These are phyloP conservation scores for Caenorhabditis latens DNA, from an alignment of 1,140 invertebrate species.

Conservation along the genomic window DNA sequence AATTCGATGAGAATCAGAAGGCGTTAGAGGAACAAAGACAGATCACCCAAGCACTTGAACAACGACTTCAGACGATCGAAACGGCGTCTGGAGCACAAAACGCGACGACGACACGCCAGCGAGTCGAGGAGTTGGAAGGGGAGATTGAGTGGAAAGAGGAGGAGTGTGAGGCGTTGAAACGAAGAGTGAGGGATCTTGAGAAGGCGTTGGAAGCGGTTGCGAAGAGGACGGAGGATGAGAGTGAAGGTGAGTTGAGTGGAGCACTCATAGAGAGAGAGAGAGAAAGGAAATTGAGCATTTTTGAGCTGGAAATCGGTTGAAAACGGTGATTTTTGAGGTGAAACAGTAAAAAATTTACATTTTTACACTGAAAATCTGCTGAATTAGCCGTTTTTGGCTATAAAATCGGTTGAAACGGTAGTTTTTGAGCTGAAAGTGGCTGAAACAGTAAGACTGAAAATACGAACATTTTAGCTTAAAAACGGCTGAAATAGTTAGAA, in stretches of 20 bases:
- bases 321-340: too few relatives aligned
- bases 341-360: neutral
- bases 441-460: too few relatives aligned
- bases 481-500: too few relatives aligned
- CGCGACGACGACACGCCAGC: neutral
- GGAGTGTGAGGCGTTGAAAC: conserved; percentile 60
- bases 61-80: conserved; percentile 33
- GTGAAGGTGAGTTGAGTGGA: neutral
- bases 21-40: conserved; percentile 50
- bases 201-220: conserved; percentile 42
- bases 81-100: neutral
- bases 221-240: conserved; percentile 37
- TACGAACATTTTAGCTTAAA: too few relatives aligned
- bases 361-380: too few relatives aligned
- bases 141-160: conserved; percentile 62
- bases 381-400: too few relatives aligned
- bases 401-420: neutral
- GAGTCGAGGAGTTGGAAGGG: conserved; percentile 56
- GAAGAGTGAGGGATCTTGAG: conserved; percentile 56
- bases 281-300: neutral
- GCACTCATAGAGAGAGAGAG: too few relatives aligned
- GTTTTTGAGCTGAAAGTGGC: too few relatives aligned
- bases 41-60: conserved; percentile 30
- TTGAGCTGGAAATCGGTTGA: neutral
- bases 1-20: conserved; percentile 46